These are phyloP conservation scores for Galerucella pusilla DNA, from an alignment of 2,888 invertebrate genomes.

Conservation along the genomic window DNA sequence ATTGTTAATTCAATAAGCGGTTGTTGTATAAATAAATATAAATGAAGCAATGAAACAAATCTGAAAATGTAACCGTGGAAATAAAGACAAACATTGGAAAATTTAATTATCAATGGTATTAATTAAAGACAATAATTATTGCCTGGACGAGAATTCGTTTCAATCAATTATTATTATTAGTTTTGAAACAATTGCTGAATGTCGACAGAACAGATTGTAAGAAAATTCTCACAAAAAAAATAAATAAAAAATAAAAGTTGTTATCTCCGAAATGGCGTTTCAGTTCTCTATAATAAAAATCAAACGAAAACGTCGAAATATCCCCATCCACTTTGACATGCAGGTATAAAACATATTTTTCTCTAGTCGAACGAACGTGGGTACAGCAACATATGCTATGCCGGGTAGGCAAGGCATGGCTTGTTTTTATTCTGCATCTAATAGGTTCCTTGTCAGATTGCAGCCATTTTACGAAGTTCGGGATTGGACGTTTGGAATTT, in stretches of 20 bases:
- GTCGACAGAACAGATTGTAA: no score
- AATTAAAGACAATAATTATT: no score
- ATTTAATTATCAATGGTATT: neutral
- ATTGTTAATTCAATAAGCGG: neutral
- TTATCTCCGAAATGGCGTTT: slow-evolving; percentile 7
- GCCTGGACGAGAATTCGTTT: no score
- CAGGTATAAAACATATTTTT: slow-evolving; percentile 39
- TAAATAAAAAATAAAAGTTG: no score
- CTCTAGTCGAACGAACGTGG: slow-evolving; percentile 38
- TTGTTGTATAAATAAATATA: neutral
- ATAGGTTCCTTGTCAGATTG: slow-evolving; percentile 45
- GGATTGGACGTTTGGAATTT: slow-evolving; percentile 53
- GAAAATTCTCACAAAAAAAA: no score
- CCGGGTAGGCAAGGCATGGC: slow-evolving; percentile 41
- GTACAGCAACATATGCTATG: slow-evolving; percentile 45
- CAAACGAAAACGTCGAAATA: slow-evolving; percentile 14
- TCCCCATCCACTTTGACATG: slow-evolving; percentile 26
- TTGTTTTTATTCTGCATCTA: slow-evolving; percentile 45
- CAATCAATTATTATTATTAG: no score
- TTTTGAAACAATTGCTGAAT: no score
- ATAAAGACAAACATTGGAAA: neutral
- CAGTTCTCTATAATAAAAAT: slow-evolving; percentile 1
- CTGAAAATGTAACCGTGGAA: neutral
- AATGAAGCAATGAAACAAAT: neutral
- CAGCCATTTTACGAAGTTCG: slow-evolving; percentile 52